Conservation (phyloP, 1,140 invertebrate genomes). For the Paracyclopina nana region DNA sequence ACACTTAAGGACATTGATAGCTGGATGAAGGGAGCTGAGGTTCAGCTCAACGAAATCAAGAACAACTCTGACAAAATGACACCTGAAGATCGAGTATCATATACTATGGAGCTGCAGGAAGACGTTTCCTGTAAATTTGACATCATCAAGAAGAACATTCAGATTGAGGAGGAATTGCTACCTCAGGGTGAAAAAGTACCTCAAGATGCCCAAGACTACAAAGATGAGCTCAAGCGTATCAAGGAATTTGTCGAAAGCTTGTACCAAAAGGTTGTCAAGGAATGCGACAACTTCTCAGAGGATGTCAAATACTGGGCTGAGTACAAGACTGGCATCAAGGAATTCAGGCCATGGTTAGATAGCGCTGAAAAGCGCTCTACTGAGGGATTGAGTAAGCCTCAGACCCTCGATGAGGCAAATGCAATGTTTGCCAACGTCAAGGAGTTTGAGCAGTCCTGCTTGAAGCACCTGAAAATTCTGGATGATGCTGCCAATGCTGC, state of each 20-base stretch:
- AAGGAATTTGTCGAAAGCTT: conserved; percentile 7
- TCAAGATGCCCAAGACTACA: conserved; percentile 15
- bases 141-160: conserved; percentile 8
- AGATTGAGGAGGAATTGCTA: conserved; percentile 4
- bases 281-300: conserved; percentile 18
- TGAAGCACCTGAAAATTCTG: conserved; percentile 8
- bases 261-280: conserved; percentile 10
- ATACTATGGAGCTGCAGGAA: conserved; percentile 20
- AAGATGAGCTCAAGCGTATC: conserved; percentile 16
- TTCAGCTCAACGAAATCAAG: conserved; percentile 20
- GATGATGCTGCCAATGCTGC: conserved; percentile 10
- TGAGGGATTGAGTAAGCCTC: conserved; percentile 19
- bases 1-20: conserved; percentile 18
- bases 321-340: conserved; percentile 21
- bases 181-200: conserved; percentile 16
- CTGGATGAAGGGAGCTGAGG: conserved; percentile 20
- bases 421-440: conserved; percentile 19
- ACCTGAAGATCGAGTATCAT: conserved; percentile 21
- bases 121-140: conserved; percentile 16
- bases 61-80: conserved; percentile 19
- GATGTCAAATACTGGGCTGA: conserved; percentile 22
- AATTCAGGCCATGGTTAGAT: conserved; percentile 22
- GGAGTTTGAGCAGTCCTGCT: conserved; percentile 9
- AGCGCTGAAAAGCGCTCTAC: conserved; percentile 20
- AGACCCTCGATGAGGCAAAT: conserved; percentile 20